These are phyloP conservation scores for Sebastes miniatus DNA, from an alignment of 2,797 vertebrate genomes.

Conservation along the genomic window DNA sequence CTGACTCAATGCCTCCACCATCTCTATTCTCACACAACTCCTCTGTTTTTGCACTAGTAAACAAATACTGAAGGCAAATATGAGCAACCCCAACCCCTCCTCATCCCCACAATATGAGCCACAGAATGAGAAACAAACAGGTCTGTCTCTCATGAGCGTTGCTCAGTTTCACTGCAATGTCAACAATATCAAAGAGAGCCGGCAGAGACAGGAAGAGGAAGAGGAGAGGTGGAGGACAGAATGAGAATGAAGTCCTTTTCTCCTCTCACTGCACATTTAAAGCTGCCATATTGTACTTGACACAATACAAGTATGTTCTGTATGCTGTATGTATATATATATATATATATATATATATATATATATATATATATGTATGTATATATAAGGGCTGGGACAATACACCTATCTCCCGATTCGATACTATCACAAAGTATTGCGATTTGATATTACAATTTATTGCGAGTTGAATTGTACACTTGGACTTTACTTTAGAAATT, in stretches of 20 bases:
- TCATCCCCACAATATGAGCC: conserved; percentile 6
- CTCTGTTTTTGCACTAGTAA: conserved; percentile 50
- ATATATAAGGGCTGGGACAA: too few species aligned
- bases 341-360: too few species aligned
- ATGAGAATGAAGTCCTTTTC: not conserved
- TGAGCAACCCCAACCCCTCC: conserved; percentile 1
- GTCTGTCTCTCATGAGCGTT: conserved; percentile 50
- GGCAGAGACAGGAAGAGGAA: not conserved
- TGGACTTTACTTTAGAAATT: too few species aligned
- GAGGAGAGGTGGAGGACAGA: not conserved
- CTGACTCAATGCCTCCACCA: conserved; percentile 49
- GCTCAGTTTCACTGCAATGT: conserved; percentile 34
- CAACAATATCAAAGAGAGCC: conserved; percentile 45
- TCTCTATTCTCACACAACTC: conserved; percentile 36
- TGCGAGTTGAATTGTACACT: too few species aligned
- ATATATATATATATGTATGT: too few species aligned
- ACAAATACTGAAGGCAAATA: conserved; percentile 57
- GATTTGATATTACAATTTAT: too few species aligned
- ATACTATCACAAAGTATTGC: too few species aligned
- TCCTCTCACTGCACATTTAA: conserved; percentile 6
- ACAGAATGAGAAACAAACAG: conserved; percentile 47
- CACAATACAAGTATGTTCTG: not conserved
- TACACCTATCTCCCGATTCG: too few species aligned
- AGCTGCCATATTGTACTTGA: conserved; percentile 8
- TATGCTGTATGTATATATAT: too few species aligned